A percentile compares a stretch with the other conserved stretches of the same genome.
Evolutionary conservation across 2,888 invertebrate species (phyloP).

Genomic region (Spodoptera picta): DNA sequence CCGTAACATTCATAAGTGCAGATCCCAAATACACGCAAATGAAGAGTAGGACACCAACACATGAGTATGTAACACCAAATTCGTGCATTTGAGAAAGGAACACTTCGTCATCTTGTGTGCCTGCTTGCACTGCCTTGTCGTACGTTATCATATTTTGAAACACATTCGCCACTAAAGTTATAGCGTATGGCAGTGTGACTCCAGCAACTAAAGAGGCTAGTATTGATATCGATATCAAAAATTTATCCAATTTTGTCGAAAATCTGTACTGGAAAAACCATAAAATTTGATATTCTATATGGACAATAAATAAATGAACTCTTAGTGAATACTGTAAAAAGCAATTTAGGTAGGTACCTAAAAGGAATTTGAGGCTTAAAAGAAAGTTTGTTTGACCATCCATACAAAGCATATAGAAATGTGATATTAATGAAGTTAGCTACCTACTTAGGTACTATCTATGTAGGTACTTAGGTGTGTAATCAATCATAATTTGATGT

Average conservation of each 20-base stretch:
- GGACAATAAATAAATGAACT: too few species aligned
- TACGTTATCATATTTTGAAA: conserved; percentile 89
- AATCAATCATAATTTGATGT: not conserved
- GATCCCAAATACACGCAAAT: conserved; percentile 89
- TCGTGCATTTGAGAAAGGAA: conserved; percentile 83
- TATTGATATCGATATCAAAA: conserved; percentile 87
- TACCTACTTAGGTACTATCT: too few species aligned
- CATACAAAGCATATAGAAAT: too few species aligned
- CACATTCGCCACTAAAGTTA: conserved; percentile 73
- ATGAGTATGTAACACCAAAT: conserved; percentile 89
- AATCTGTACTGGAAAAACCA: conserved; percentile 89
- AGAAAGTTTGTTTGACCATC: too few species aligned
- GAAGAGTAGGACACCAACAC: conserved; percentile 89
- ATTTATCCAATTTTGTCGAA: conserved; percentile 87
- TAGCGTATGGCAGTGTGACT: conserved; percentile 64
- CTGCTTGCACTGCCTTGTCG: conserved; percentile 62
- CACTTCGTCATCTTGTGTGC: conserved; percentile 63
- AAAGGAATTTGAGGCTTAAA: too few species aligned
- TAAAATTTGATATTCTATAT: too few species aligned
- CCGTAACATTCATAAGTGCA: conserved; percentile 90
- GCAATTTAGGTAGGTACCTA: not conserved
- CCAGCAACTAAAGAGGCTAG: conserved; percentile 68
- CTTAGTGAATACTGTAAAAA: too few species aligned
- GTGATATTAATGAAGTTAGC: too few species aligned
- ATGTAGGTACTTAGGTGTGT: too few species aligned